A percentile compares a stretch with the other conserved stretches of the same genome.
Evolutionary conservation across 2,797 vertebrate species (phyloP).

Genomic region (Clarias fuscus): DNA sequence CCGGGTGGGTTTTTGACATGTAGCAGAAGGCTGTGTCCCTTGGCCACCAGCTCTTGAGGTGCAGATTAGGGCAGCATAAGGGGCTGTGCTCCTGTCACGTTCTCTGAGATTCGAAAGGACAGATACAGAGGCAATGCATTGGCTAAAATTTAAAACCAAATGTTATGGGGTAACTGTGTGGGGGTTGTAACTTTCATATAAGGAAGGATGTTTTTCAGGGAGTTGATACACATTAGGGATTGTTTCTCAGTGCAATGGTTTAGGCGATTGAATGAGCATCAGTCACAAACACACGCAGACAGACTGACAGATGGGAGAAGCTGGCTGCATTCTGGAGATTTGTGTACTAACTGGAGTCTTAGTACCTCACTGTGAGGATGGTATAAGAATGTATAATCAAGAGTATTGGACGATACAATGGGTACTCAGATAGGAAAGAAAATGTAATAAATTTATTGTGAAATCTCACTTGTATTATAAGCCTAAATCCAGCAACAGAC

Average conservation of each 20-base stretch:
- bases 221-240: slow-evolving; percentile 70
- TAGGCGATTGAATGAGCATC: slow-evolving; percentile 55
- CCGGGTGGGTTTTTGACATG: slow-evolving; percentile 76
- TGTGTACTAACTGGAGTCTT: slow-evolving; percentile 24
- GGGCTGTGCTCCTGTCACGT: slow-evolving; percentile 72
- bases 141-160: slow-evolving; percentile 61
- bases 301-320: slow-evolving; percentile 57
- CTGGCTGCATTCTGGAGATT: slow-evolving; percentile 39
- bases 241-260: slow-evolving; percentile 66
- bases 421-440: neutral
- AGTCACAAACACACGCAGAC: slow-evolving; percentile 44
- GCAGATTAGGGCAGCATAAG: slow-evolving; percentile 72
- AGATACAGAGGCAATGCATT: slow-evolving; percentile 60
- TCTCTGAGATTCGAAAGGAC: slow-evolving; percentile 68
- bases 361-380: slow-evolving; percentile 13
- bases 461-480: neutral
- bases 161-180: slow-evolving; percentile 50
- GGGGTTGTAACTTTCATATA: slow-evolving; percentile 65
- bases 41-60: slow-evolving; percentile 75
- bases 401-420: neutral
- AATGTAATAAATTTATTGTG: neutral
- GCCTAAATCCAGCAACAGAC: neutral
- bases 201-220: slow-evolving; percentile 64
- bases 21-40: slow-evolving; percentile 71
- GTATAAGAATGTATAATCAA: slow-evolving; percentile 7